Evolutionary conservation across 2,113 vertebrate species (phyloP).

Genomic region (Bubalus kerabau): DNA sequence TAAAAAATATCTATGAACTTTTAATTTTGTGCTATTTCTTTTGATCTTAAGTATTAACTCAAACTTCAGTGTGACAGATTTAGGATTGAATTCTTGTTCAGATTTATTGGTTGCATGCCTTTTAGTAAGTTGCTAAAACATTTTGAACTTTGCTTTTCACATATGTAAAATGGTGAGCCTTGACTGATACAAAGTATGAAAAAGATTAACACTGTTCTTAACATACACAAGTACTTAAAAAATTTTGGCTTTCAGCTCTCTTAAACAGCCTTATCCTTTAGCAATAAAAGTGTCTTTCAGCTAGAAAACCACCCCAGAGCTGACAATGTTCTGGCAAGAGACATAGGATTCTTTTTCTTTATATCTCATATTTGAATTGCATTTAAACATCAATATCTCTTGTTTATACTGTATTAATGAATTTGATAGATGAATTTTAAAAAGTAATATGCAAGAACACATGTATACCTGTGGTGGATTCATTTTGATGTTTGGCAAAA

Average conservation of each 20-base stretch:
- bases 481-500: too few species aligned
- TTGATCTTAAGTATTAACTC: not conserved
- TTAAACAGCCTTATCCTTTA: slow-evolving; percentile 23
- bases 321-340: slow-evolving; percentile 17
- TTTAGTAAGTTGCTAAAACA: slow-evolving; percentile 22
- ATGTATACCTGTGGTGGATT: too few species aligned
- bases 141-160: not conserved
- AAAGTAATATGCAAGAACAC: not conserved
- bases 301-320: not conserved
- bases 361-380: not conserved
- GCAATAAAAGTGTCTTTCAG: slow-evolving; percentile 10
- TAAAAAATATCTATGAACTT: not conserved
- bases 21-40: slow-evolving; percentile 32
- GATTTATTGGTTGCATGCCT: not conserved
- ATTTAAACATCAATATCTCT: not conserved
- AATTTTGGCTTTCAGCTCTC: not conserved
- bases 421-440: not conserved
- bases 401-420: not conserved
- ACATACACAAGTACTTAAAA: not conserved
- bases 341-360: not conserved
- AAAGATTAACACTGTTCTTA: not conserved
- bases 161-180: not conserved
- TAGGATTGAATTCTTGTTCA: not conserved
- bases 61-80: slow-evolving; percentile 7
- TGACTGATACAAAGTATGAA: not conserved